Conservation (phyloP, 2,113 vertebrate species). For the Anolis sagrei region DNA sequence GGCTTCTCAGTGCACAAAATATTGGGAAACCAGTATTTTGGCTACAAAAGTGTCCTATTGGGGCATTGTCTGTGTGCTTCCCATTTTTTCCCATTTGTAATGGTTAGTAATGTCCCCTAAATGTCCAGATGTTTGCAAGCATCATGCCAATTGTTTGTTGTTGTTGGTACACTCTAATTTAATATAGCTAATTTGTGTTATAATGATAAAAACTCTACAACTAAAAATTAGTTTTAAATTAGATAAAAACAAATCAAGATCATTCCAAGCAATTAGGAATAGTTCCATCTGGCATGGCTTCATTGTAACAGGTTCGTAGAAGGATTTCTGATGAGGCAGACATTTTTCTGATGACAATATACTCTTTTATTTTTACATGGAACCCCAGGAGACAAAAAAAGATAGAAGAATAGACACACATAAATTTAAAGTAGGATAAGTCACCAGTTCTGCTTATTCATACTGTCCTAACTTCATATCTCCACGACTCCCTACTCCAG, state of each 20-base stretch:
- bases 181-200: constrained; percentile 46
- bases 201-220: constrained; percentile 48
- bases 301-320: constrained; percentile 45
- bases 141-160: constrained; percentile 12
- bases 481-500: not conserved
- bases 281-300: constrained; percentile 62
- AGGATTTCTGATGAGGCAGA: constrained; percentile 57
- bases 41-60: not conserved
- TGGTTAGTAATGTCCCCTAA: constrained; percentile 23
- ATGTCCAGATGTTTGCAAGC: constrained; percentile 28
- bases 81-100: not conserved
- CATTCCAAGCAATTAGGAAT: constrained; percentile 62
- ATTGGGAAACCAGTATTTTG: not conserved
- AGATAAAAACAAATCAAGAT: constrained; percentile 66
- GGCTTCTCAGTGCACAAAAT: not conserved
- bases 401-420: constrained; percentile 65
- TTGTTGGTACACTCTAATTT: not conserved
- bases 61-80: not conserved
- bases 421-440: constrained; percentile 40
- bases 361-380: constrained; percentile 60
- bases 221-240: constrained; percentile 62
- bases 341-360: constrained; percentile 54
- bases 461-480: not conserved
- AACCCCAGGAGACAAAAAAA: constrained; percentile 53
- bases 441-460: not conserved